Evolutionary conservation across 2,888 invertebrate genomes (phyloP).

Genomic region (Erynnis tages): DNA sequence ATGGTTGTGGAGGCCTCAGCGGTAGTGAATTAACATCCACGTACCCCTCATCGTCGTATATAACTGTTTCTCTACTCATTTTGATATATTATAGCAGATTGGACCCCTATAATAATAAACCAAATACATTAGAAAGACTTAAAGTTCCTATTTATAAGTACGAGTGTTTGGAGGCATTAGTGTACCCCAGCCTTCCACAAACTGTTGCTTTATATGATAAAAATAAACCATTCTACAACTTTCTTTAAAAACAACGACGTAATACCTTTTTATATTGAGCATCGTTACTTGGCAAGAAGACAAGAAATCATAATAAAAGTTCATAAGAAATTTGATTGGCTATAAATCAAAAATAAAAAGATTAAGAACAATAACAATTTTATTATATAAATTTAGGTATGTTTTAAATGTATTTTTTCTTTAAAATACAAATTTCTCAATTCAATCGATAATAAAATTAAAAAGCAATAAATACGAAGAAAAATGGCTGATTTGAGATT

Average conservation of each 20-base stretch:
- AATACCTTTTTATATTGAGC: constrained; percentile 67
- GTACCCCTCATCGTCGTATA: constrained; percentile 59
- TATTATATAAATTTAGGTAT: background rate
- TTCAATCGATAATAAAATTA: no score
- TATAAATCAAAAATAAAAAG: background rate
- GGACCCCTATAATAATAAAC: no score
- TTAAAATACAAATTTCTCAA: no score
- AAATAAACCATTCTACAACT: constrained; percentile 50
- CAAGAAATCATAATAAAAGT: constrained; percentile 59
- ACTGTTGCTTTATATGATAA: constrained; percentile 24
- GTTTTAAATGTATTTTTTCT: no score
- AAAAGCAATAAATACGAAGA: no score
- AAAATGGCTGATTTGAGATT: no score
- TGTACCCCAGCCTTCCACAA: background rate
- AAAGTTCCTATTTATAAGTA: background rate
- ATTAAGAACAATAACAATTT: background rate
- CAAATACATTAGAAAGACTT: no score
- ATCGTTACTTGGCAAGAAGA: constrained; percentile 65
- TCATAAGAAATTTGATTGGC: background rate
- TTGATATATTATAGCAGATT: background rate
- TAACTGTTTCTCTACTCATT: constrained; percentile 34
- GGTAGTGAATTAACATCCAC: constrained; percentile 68
- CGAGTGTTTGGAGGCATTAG: background rate
- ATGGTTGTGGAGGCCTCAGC: constrained; percentile 72
- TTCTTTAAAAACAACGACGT: constrained; percentile 57